Conservation (phyloP, 2,888 invertebrate species). For the Mesorhabditis belari region DNA sequence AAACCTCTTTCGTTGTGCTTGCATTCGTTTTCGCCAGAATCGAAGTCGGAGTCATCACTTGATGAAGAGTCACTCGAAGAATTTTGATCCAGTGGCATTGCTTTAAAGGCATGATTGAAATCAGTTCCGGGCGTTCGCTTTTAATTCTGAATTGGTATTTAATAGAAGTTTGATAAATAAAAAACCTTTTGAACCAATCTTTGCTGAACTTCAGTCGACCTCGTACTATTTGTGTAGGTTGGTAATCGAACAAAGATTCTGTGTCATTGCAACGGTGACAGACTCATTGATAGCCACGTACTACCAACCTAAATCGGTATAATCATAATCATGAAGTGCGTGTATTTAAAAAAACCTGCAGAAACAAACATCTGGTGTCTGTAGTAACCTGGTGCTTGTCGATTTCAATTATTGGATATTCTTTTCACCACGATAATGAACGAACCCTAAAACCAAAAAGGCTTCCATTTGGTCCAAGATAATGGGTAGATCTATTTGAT, state of each 20-base stretch:
- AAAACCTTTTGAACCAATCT: constrained; percentile 66
- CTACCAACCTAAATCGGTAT: constrained; percentile 99
- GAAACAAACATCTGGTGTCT: constrained; percentile 51
- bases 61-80: neutral
- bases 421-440: constrained; percentile 10
- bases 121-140: constrained; percentile 26
- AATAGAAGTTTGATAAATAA: neutral
- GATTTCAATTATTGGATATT: constrained; percentile 39
- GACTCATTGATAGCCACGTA: constrained; percentile 96
- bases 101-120: constrained; percentile 19
- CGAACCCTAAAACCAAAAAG: neutral
- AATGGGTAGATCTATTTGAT: too few species aligned
- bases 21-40: neutral
- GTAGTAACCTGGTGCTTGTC: constrained; percentile 46
- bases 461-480: too few species aligned
- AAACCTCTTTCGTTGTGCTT: too few species aligned
- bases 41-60: neutral
- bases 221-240: constrained; percentile 78
- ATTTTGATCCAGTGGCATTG: neutral
- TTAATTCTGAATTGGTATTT: constrained; percentile 13
- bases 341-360: constrained; percentile 23
- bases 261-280: constrained; percentile 91
- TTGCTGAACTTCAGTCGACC: constrained; percentile 89
- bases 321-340: too few species aligned
- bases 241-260: constrained; percentile 84